These are phyloP conservation scores for Urophycis tenuis DNA, from an alignment of 2,797 vertebrate species.

Conservation along the genomic window DNA sequence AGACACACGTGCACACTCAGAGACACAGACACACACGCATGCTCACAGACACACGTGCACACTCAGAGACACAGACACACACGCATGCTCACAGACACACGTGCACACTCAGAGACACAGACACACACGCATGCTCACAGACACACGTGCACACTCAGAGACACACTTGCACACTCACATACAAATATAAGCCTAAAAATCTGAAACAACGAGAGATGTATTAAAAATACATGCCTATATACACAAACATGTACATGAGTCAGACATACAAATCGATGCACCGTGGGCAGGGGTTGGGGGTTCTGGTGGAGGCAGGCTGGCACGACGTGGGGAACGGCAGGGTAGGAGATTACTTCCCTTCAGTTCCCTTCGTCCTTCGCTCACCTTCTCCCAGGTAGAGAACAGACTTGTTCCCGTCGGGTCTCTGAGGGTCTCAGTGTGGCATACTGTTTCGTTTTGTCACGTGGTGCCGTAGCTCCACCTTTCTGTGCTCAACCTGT, in stretches of 20 bases:
- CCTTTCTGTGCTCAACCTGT: background rate
- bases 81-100: no score
- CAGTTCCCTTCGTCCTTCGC: background rate
- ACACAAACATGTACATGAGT: background rate
- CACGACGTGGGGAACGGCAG: background rate
- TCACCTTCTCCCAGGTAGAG: background rate
- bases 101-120: no score
- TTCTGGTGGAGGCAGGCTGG: background rate
- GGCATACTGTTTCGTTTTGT: background rate
- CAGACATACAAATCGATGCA: background rate
- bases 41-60: no score
- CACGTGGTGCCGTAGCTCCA: background rate
- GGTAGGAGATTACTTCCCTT: no score
- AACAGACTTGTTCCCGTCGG: background rate
- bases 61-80: no score
- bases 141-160: background rate
- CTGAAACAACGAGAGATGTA: background rate
- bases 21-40: no score
- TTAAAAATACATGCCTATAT: background rate
- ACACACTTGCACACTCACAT: background rate
- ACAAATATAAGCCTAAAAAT: background rate
- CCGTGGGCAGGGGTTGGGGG: no score
- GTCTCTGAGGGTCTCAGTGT: no score
- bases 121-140: no score
- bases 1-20: background rate